Percentiles rank a stretch among this genome's conserved stretches.
These are phyloP conservation scores for Melanotaenia boesemani DNA, from an alignment of 2,797 vertebrate species.

Conservation along the genomic window DNA sequence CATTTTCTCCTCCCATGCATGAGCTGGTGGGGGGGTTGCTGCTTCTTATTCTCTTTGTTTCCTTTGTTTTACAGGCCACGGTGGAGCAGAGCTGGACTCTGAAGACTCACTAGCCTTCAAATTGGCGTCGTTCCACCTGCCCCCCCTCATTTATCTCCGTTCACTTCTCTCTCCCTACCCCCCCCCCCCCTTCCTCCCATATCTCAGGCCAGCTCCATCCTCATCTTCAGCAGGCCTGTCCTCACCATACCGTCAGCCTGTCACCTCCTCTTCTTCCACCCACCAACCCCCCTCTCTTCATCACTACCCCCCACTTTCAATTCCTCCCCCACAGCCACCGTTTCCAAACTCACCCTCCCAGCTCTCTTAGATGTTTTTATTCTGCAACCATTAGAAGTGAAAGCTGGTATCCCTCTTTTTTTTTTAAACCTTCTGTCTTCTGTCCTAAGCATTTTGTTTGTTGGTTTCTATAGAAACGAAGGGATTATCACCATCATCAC, in stretches of 20 bases:
- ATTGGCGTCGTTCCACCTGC: conserved; percentile 61
- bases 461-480: conserved; percentile 9
- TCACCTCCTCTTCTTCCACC: background rate
- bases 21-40: background rate
- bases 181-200: conserved; percentile 10
- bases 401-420: background rate
- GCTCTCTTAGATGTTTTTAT: background rate
- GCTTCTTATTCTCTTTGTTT: conserved; percentile 62
- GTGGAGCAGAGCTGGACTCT: conserved; percentile 47
- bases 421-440: conserved; percentile 8
- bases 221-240: conserved; percentile 29
- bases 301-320: conserved; percentile 2
- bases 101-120: conserved; percentile 37
- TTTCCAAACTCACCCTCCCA: background rate
- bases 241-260: conserved; percentile 11
- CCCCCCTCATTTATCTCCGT: conserved; percentile 42
- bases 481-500: background rate
- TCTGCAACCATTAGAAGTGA: background rate
- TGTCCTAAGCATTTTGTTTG: background rate
- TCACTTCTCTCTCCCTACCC: conserved; percentile 28
- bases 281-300: background rate
- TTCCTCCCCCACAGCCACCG: background rate
- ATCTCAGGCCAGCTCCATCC: conserved; percentile 44
- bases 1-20: background rate
- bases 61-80: conserved; percentile 59